Conservation (phyloP, 2,888 invertebrate species). For the Folsomia manolachei region DNA sequence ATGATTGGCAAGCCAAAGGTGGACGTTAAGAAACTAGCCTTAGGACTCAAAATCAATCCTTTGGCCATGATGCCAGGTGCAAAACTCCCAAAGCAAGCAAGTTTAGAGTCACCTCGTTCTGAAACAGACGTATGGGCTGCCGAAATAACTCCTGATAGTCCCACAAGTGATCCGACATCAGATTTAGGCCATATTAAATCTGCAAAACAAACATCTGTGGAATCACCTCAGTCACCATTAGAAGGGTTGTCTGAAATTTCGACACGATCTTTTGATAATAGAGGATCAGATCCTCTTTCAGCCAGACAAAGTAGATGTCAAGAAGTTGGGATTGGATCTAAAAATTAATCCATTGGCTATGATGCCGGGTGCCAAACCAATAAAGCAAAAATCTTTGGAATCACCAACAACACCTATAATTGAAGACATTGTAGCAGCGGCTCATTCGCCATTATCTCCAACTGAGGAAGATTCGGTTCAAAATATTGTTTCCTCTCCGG, state of each 20-base stretch:
- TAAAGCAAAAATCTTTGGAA: constrained; percentile 8
- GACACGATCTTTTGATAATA: too few relatives aligned
- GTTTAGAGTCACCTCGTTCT: background rate
- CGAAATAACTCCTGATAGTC: constrained; percentile 12
- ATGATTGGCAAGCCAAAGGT: background rate
- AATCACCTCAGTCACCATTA: too few relatives aligned
- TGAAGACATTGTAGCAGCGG: background rate
- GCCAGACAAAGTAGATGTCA: background rate
- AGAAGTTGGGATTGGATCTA: constrained; percentile 14
- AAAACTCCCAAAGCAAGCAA: constrained; percentile 24
- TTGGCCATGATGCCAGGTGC: constrained; percentile 42
- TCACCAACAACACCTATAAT: background rate
- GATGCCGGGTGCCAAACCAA: constrained; percentile 38
- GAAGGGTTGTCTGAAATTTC: too few relatives aligned
- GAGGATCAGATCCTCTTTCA: too few relatives aligned
- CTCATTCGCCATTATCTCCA: background rate
- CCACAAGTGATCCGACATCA: background rate
- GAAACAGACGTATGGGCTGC: background rate
- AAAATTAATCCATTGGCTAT: constrained; percentile 45
- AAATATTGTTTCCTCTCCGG: background rate
- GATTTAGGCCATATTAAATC: background rate
- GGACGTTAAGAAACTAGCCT: background rate
- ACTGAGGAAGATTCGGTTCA: background rate
- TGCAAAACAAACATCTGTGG: too few relatives aligned
- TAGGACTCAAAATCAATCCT: constrained; percentile 41